phyloP scores from a whole-genome alignment of 2,888 invertebrate genomes.

The Hirtodrosophila duncani region DNA sequence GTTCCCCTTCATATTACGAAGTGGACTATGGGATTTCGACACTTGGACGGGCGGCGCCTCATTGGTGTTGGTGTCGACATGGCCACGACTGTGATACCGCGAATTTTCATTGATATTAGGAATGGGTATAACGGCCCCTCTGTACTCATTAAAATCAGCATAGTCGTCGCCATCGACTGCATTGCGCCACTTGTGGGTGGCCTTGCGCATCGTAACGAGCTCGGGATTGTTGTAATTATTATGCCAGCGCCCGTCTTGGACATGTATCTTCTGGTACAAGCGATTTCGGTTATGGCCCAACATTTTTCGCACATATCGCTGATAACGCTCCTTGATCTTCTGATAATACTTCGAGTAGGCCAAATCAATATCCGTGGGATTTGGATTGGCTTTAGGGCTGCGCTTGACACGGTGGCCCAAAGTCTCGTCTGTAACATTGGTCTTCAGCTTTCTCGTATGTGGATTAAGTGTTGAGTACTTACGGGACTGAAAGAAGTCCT shows the following conservation, averaged over 20 bases:
- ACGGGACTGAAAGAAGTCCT: slow-evolving; percentile 11
- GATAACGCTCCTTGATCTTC: slow-evolving; percentile 75
- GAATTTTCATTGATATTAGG: slow-evolving; percentile 64
- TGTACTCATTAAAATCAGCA: slow-evolving; percentile 42
- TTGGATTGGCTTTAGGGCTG: slow-evolving; percentile 36
- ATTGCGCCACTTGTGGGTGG: slow-evolving; percentile 58
- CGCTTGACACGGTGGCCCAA: slow-evolving; percentile 36
- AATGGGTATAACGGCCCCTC: slow-evolving; percentile 38
- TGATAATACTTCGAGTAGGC: slow-evolving; percentile 76
- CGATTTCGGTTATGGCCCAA: slow-evolving; percentile 64
- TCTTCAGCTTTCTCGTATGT: too few species aligned
- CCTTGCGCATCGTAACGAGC: slow-evolving; percentile 50
- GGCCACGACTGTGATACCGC: slow-evolving; percentile 30
- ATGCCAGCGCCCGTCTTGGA: slow-evolving; percentile 64
- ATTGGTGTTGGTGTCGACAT: slow-evolving; percentile 25
- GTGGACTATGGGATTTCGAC: not conserved
- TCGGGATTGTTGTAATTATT: slow-evolving; percentile 65
- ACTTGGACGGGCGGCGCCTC: slow-evolving; percentile 22
- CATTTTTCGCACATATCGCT: slow-evolving; percentile 74
- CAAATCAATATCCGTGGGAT: slow-evolving; percentile 63
- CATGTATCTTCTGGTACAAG: slow-evolving; percentile 32
- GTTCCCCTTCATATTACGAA: slow-evolving; percentile 25
- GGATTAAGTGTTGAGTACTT: too few species aligned
- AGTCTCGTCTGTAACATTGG: not conserved
- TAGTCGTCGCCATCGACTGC: slow-evolving; percentile 44